Evolutionary conservation across 2,797 vertebrate genomes (phyloP), one percentile per base, ranked within the genome.

Genomic region (Anguilla anguilla): DNA sequence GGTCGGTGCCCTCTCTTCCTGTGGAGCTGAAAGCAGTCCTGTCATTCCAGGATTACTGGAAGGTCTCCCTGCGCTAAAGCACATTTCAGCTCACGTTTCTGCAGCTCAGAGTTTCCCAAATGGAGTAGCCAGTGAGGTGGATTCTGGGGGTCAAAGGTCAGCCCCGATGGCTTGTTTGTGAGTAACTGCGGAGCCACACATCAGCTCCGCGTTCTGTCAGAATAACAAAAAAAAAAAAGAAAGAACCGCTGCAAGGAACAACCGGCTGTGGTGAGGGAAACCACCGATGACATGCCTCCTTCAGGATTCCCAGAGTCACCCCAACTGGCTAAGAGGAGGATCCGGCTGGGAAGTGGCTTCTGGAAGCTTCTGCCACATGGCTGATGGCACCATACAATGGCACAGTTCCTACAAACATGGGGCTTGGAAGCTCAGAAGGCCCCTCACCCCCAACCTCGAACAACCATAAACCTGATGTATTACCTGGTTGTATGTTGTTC

Each of bases 231-330:
- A 69, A 55, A 83, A 67, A 74, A 43, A 59, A 61, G 35, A 74
- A 57, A 15, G 90, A 91, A 92, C 90, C 64, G 84, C 91, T 88
- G 43, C 64, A 93, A 93, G 92, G 94, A 94, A 94, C 93, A 90
- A 89, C 91, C 90, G 91, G 93, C 93, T 95, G 94, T 93, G 93
- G 93, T 88, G 81, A 82, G 64, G 57, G 86, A 88, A 88, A 91
- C 90, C 89, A 88, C 86, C 86, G 90, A 5, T 85, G 91, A 89
- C 89, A 88, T 89, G 55, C 91, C 90, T 89, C 91, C 90, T 89
- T 25, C 86, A 91, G 91, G 77, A 46, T 19, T 81, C 88, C 83
- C 83, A 51, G 31, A 83, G 87, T 86, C 88, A 89, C 83, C 87
- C 87, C 88, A 92, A 90, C 93, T 91, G 88, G 79, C 86, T 59